Conservation (phyloP, 1,140 invertebrate species). For the Brachionus rubens region DNA sequence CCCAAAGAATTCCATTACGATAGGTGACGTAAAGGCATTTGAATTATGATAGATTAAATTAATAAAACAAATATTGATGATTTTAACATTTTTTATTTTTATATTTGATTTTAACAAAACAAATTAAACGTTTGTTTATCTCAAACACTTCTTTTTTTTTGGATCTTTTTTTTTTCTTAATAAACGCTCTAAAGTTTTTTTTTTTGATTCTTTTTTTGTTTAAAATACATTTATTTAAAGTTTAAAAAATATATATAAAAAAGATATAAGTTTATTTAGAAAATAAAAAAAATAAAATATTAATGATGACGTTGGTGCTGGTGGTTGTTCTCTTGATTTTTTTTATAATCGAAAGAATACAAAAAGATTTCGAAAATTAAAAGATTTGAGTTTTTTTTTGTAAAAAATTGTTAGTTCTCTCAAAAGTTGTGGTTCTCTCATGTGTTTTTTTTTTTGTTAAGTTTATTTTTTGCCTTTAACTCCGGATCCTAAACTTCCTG, state of each 20-base stretch:
- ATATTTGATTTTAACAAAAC: too few relatives aligned
- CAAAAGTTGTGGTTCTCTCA: neutral
- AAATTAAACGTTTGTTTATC: neutral
- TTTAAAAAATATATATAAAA: slow-evolving; percentile 35
- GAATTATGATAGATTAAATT: too few relatives aligned
- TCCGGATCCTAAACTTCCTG: neutral
- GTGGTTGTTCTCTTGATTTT: neutral
- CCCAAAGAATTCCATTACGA: too few relatives aligned
- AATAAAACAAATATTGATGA: too few relatives aligned
- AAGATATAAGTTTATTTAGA: slow-evolving; percentile 23
- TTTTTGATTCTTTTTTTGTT: neutral
- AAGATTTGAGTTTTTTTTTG: too few relatives aligned
- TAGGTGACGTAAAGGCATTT: too few relatives aligned
- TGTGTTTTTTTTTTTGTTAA: neutral
- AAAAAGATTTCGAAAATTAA: neutral
- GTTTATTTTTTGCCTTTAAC: slow-evolving; percentile 31
- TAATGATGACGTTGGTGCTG: neutral
- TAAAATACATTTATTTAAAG: slow-evolving; percentile 43
- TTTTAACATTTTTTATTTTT: too few relatives aligned
- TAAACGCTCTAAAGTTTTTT: neutral
- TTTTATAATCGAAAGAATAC: neutral
- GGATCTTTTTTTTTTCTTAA: neutral
- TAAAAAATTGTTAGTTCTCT: too few relatives aligned
- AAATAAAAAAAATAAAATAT: slow-evolving; percentile 36
- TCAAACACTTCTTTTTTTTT: neutral